These are phyloP conservation scores for Chymomyza caudatula DNA, from an alignment of 2,888 invertebrate genomes.

Conservation along the genomic window DNA sequence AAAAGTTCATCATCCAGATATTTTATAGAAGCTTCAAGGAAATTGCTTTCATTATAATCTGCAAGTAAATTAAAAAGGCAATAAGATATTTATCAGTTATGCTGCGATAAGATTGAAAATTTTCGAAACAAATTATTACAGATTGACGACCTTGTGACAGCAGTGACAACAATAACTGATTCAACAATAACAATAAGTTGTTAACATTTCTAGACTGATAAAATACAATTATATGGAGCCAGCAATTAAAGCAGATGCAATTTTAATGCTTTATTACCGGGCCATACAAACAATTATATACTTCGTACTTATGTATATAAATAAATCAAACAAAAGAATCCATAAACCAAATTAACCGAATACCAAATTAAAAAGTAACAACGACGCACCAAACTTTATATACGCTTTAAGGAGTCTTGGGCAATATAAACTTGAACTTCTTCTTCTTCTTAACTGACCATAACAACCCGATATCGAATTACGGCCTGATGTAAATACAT, in stretches of 20 bases:
- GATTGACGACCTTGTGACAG: background rate
- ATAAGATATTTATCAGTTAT: slow-evolving; percentile 7
- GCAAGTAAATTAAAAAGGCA: slow-evolving; percentile 3
- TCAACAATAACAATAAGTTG: slow-evolving; percentile 1
- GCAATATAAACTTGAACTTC: no score
- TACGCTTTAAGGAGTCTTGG: background rate
- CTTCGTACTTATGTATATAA: background rate
- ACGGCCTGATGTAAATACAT: no score
- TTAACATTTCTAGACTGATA: slow-evolving; percentile 22
- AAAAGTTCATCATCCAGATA: slow-evolving; percentile 67
- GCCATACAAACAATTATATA: background rate
- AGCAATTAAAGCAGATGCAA: slow-evolving; percentile 29
- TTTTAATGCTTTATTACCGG: slow-evolving; percentile 17
- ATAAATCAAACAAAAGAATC: slow-evolving; percentile 24
- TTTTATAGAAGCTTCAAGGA: slow-evolving; percentile 58
- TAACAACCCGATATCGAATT: no score
- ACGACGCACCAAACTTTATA: background rate
- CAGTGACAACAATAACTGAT: background rate
- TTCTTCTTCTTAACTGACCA: no score
- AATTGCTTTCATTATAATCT: slow-evolving; percentile 57
- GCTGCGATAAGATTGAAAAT: slow-evolving; percentile 17
- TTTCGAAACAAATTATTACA: background rate
- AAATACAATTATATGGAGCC: slow-evolving; percentile 33
- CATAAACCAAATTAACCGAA: background rate
- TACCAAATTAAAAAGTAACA: background rate